phyloP scores from a whole-genome alignment of 2,797 vertebrate genomes.

The Phoxinus dragarum region DNA sequence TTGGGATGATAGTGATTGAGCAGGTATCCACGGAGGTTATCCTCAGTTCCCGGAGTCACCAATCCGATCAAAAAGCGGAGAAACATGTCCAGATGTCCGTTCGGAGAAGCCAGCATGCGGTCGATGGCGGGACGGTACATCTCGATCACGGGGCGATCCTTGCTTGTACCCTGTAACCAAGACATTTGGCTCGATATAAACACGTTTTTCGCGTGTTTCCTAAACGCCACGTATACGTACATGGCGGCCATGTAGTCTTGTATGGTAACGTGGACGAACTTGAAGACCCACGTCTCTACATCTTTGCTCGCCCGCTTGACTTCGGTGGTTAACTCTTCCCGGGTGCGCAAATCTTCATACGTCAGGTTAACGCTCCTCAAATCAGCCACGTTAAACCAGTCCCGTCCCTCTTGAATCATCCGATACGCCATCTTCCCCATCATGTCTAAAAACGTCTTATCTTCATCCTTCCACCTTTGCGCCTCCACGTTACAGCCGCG shows the following conservation, averaged over 20 bases:
- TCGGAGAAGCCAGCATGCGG: conserved; percentile 35
- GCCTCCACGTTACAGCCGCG: conserved; percentile 40
- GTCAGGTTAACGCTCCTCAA: conserved; percentile 59
- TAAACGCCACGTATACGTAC: conserved; percentile 70
- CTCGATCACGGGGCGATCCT: conserved; percentile 47
- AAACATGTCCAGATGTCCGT: conserved; percentile 73
- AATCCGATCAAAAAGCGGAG: conserved; percentile 78
- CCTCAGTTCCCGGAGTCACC: conserved; percentile 62
- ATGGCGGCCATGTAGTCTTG: conserved; percentile 80
- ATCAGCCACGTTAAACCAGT: conserved; percentile 68
- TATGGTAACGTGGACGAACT: conserved; percentile 71
- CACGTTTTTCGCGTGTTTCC: conserved; percentile 65
- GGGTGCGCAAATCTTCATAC: conserved; percentile 60
- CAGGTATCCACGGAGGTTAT: conserved; percentile 50
- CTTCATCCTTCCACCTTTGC: conserved; percentile 64
- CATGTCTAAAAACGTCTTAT: conserved; percentile 56
- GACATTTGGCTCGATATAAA: conserved; percentile 50
- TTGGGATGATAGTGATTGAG: conserved; percentile 54
- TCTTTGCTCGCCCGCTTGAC: conserved; percentile 29
- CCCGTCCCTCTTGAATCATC: conserved; percentile 64
- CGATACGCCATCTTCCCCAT: conserved; percentile 74
- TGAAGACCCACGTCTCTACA: conserved; percentile 58
- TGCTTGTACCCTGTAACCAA: background rate
- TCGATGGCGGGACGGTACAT: conserved; percentile 65
- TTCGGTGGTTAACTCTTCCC: conserved; percentile 73